Base-by-base conservation (phyloP, 2,888 invertebrate species). In the Coleophora deauratella region DNA sequence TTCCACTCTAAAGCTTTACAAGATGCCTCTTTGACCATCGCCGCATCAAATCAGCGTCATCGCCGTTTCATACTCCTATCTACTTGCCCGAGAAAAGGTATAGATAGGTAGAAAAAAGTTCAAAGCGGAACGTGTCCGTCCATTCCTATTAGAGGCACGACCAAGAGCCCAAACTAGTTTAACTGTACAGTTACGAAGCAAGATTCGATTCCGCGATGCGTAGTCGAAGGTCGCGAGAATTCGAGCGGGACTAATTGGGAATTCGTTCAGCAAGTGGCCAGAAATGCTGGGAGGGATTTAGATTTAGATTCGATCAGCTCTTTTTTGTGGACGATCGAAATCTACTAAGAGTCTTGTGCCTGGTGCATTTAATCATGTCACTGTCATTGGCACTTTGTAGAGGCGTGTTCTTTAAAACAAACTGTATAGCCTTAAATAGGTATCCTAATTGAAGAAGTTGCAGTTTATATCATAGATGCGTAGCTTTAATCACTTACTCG, bases 91-190 rank as follows among this genome's bases (percentile, higher is more conserved):
- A 67, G 62, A 73, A 72, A 74, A 72, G 69, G 62, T 65, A 55
- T 55, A 73, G 66, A 70, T n/a, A n/a, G n/a, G n/a, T n/a, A n/a
- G n/a, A n/a, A n/a, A 71, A 74, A 69, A 40, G 39, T 57, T 54
- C 59, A 54, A 52, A 49, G 58, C 54, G 59, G 62, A 68, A 69
- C 72, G 64, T 68, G 64, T 72, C 67, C 69, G 64, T 72, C 67
- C 61, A 65, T 73, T 72, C 66, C 65, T 74, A 79, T 76, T 74
- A 77, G 71, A 72, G 69, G 66, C 62, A 62, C 62, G 66, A 57
- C 65, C 62, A 68, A 72, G 66, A 63, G 50, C 63, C n/a, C 66
- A 72, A 79, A 78, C 78, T 76, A 73, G 80, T 80, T 79, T 74
- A 43, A 54, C 59, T 63, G 59, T 79, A 81, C 81, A 77, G 81